Evolutionary conservation across 2,113 vertebrate genomes (phyloP).

Genomic region (Rhinopomastus cyanomelas): DNA sequence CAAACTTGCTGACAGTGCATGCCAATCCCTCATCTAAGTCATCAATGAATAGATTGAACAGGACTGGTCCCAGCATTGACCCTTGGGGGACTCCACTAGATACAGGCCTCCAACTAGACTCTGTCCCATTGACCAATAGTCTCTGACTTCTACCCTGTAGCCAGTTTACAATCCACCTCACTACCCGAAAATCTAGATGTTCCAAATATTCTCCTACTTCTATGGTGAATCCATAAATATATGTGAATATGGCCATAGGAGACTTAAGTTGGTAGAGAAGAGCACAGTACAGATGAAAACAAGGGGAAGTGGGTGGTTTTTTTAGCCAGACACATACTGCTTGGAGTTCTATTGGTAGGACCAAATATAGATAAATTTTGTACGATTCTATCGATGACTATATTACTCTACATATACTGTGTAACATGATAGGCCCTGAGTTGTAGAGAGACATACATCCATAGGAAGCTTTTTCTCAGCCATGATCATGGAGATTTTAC

Average conservation of each 20-base stretch:
- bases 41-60: no score
- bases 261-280: neutral
- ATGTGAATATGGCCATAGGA: neutral
- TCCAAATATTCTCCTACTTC: neutral
- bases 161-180: no score
- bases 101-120: no score
- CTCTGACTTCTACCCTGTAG: no score
- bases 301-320: accelerated
- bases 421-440: neutral
- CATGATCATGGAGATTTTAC: accelerated
- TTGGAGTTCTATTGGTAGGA: neutral
- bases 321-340: neutral
- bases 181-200: no score
- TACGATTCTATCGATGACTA: neutral
- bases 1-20: no score
- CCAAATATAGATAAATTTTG: neutral
- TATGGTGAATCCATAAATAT: neutral
- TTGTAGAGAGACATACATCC: accelerated
- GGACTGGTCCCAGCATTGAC: no score
- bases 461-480: neutral
- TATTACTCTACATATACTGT: neutral
- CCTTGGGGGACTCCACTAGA: no score
- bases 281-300: neutral
- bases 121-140: no score
- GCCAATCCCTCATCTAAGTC: no score